Percentiles rank a stretch among this genome's conserved stretches.
Evolutionary conservation across 2,888 invertebrate species (phyloP).

Genomic region (Apeira syringaria): DNA sequence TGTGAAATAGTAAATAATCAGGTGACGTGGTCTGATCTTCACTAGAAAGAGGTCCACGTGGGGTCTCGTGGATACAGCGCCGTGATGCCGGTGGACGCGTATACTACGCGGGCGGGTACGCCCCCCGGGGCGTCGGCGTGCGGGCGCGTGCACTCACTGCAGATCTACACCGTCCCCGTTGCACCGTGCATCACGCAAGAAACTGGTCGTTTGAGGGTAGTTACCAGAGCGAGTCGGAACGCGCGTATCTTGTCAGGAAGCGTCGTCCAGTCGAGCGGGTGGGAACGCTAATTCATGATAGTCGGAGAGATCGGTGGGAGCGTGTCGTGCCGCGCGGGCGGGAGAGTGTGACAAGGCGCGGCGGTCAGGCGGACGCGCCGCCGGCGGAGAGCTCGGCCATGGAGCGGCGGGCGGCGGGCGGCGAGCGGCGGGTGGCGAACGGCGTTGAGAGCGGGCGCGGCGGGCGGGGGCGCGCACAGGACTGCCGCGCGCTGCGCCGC

Average conservation of each 20-base stretch:
- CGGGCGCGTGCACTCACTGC: constrained; percentile 5
- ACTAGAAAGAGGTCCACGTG: no score
- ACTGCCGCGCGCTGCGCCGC: constrained; percentile 5
- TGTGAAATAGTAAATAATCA: no score
- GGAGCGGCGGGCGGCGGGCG: constrained; percentile 32
- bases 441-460: constrained; percentile 35
- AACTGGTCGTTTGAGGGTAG: neutral
- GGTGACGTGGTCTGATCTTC: no score
- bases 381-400: constrained; percentile 27
- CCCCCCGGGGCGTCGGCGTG: no score
- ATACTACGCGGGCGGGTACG: no score
- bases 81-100: no score
- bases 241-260: constrained; percentile 9
- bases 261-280: constrained; percentile 4
- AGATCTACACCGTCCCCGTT: neutral
- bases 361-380: constrained; percentile 22
- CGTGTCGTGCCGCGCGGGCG: neutral
- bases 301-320: neutral
- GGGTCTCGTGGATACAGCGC: no score
- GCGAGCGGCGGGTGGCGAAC: constrained; percentile 12
- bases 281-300: constrained; percentile 17
- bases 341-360: constrained; percentile 2
- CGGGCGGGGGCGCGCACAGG: constrained; percentile 9
- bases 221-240: constrained; percentile 20
- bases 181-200: neutral